These are phyloP conservation scores for Hydrozoanthus tunicans DNA, from an alignment of 64 coral and sea anemone genomes.

Conservation along the genomic window DNA sequence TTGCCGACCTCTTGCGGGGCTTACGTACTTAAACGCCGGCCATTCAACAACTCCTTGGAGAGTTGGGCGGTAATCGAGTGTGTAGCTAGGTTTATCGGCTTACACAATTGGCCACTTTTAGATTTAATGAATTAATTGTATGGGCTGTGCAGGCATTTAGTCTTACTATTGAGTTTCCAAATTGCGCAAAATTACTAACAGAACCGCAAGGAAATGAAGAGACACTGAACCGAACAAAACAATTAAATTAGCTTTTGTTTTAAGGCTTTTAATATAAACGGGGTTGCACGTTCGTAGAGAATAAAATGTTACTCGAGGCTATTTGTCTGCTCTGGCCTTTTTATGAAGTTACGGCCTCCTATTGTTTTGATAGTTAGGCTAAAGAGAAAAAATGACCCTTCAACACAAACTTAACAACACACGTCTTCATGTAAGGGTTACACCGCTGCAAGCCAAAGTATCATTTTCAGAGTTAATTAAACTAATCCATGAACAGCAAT, in stretches of 20 bases:
- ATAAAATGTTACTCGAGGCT: slow-evolving; percentile 51
- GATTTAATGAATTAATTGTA: slow-evolving; percentile 63
- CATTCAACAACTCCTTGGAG: slow-evolving; percentile 51
- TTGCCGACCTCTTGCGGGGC: slow-evolving; percentile 59
- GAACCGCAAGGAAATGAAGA: slow-evolving; percentile 55
- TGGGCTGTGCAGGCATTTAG: slow-evolving; percentile 45
- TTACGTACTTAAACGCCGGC: slow-evolving; percentile 47
- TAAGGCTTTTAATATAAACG: slow-evolving; percentile 54
- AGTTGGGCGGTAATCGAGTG: slow-evolving; percentile 52
- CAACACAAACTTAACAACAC: slow-evolving; percentile 43
- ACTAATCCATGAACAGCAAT: slow-evolving; percentile 13
- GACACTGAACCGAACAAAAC: slow-evolving; percentile 52
- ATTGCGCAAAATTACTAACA: slow-evolving; percentile 55
- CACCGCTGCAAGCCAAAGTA: neutral
- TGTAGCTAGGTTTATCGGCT: slow-evolving; percentile 30
- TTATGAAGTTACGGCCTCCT: slow-evolving; percentile 31
- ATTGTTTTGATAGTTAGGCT: slow-evolving; percentile 39
- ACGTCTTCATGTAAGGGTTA: slow-evolving; percentile 1
- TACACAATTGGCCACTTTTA: slow-evolving; percentile 52
- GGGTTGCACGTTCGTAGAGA: slow-evolving; percentile 45
- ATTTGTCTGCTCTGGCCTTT: slow-evolving; percentile 2
- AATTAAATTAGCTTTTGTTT: slow-evolving; percentile 44
- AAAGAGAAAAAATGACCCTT: slow-evolving; percentile 59
- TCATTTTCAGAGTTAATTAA: slow-evolving; percentile 60
- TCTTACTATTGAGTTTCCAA: slow-evolving; percentile 32